A percentile compares a stretch with the other conserved stretches of the same genome.
Evolutionary conservation across 1,140 invertebrate genomes (phyloP).

Genomic region (Pygmarrhopalites habei): DNA sequence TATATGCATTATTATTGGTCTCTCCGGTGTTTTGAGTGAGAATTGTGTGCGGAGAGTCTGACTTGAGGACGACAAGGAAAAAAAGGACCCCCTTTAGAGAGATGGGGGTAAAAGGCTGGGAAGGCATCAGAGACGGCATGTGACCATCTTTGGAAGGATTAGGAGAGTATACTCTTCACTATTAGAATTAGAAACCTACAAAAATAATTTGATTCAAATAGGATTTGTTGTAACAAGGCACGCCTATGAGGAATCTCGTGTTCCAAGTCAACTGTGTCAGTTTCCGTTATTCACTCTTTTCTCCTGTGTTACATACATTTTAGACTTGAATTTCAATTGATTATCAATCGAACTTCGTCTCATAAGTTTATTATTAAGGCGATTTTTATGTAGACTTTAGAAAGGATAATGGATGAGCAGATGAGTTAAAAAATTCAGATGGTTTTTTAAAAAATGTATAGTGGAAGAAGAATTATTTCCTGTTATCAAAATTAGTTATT

Average conservation of each 20-base stretch:
- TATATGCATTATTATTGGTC: neutral
- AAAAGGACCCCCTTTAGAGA: slow-evolving; percentile 9
- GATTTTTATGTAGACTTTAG: too few species aligned
- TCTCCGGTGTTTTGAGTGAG: neutral
- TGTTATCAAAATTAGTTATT: too few species aligned
- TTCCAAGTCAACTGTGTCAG: neutral
- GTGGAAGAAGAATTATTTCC: too few species aligned
- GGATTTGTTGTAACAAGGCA: neutral
- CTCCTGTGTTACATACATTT: too few species aligned
- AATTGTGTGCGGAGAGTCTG: neutral
- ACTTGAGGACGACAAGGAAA: neutral
- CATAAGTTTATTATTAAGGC: too few species aligned
- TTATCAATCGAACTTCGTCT: too few species aligned
- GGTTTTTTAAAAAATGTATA: too few species aligned
- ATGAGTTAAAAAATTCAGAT: too few species aligned
- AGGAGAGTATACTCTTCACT: neutral
- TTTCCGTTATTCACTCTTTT: slow-evolving; percentile 2
- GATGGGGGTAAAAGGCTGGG: neutral
- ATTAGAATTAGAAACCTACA: neutral
- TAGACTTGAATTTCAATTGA: too few species aligned
- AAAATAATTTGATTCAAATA: slow-evolving; percentile 6
- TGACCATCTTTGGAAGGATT: neutral
- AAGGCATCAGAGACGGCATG: too few species aligned
- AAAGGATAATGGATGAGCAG: too few species aligned
- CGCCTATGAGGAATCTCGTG: neutral